Evolutionary conservation across 2,797 vertebrate genomes (phyloP).

Genomic region (Australoheros facetus): DNA sequence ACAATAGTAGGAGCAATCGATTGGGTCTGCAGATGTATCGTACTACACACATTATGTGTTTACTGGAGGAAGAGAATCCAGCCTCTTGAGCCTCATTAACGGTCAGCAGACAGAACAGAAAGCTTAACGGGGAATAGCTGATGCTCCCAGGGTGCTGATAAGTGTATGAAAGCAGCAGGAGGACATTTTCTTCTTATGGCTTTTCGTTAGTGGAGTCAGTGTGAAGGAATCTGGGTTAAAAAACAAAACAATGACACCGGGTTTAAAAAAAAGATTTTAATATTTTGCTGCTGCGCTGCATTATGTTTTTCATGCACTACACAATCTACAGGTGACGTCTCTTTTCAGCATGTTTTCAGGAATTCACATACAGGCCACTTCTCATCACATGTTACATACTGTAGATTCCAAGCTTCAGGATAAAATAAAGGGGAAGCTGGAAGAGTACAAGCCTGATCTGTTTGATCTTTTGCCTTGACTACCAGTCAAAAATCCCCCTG

Average conservation of each 20-base stretch:
- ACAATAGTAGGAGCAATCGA: neutral
- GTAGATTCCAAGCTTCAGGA: neutral
- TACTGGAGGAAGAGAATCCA: neutral
- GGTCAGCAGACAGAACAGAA: neutral
- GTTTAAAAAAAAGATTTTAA: neutral
- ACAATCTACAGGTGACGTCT: neutral
- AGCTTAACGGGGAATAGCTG: neutral
- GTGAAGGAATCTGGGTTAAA: neutral
- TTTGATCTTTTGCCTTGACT: neutral
- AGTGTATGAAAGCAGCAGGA: neutral
- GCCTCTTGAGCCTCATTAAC: neutral
- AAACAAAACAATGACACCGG: neutral
- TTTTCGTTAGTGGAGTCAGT: neutral
- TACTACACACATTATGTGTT: neutral
- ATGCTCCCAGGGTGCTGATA: neutral
- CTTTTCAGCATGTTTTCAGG: neutral
- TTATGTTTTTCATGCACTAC: neutral
- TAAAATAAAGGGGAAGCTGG: conserved; percentile 4
- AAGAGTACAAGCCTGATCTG: neutral
- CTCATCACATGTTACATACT: neutral
- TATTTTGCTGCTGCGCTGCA: neutral
- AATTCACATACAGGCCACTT: neutral
- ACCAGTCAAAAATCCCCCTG: neutral
- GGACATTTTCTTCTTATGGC: neutral
- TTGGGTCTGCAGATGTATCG: neutral